Percentiles rank a stretch among this genome's conserved stretches.
Evolutionary conservation across 1,140 invertebrate species (phyloP).

Genomic region (Drosophila varians): DNA sequence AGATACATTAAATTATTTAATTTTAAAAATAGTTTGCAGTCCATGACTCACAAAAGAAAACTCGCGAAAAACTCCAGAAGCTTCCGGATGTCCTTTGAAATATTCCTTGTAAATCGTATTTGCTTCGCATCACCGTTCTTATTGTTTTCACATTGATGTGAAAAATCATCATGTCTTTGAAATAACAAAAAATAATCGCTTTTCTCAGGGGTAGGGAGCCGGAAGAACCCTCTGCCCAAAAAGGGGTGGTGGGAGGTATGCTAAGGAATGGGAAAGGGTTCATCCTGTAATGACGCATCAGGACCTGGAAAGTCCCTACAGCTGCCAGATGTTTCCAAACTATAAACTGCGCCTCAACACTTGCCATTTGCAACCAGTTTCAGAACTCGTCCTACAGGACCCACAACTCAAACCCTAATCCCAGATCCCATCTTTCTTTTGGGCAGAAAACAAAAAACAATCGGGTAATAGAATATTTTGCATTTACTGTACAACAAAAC

Average conservation of each 20-base stretch:
- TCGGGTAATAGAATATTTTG: constrained; percentile 52
- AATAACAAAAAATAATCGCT: constrained; percentile 18
- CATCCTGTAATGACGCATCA: constrained; percentile 67
- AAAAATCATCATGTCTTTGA: constrained; percentile 48
- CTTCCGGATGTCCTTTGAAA: constrained; percentile 11
- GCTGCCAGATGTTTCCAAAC: constrained; percentile 57
- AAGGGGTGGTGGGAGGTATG: constrained; percentile 29
- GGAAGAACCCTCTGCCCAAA: constrained; percentile 28
- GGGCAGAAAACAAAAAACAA: constrained; percentile 12
- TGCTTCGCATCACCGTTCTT: constrained; percentile 52
- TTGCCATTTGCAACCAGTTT: constrained; percentile 63
- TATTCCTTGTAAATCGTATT: constrained; percentile 24
- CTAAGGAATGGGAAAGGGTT: constrained; percentile 11
- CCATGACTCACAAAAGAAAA: neutral
- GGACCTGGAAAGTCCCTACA: constrained; percentile 57
- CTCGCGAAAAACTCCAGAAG: constrained; percentile 7
- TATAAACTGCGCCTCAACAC: constrained; percentile 49
- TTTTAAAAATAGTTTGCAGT: neutral
- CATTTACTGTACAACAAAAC: constrained; percentile 74
- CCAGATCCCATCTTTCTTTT: neutral
- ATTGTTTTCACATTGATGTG: constrained; percentile 41
- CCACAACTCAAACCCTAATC: constrained; percentile 10
- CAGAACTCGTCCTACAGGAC: constrained; percentile 48
- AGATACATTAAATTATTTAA: neutral
- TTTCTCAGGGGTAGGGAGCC: constrained; percentile 65